Percentiles rank a stretch among this genome's conserved stretches.
phyloP scores from a whole-genome alignment of 2,888 invertebrate species.

The Zelleria hepariella region DNA sequence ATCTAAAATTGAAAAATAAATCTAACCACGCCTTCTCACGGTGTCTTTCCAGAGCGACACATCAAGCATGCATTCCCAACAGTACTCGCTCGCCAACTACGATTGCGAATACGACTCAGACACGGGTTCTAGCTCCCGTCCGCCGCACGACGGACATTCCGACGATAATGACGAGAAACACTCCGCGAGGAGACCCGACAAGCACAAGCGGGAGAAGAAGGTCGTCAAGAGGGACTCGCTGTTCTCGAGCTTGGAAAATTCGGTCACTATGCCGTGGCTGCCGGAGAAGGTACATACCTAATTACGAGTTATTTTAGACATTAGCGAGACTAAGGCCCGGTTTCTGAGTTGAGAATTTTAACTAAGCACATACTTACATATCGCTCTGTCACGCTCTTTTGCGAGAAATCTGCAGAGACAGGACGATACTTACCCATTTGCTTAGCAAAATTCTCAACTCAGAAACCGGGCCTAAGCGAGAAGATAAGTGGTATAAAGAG shows the following conservation, averaged over 20 bases:
- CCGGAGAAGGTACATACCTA: no score
- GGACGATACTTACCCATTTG: no score
- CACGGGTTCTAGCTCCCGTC: slow-evolving; percentile 34
- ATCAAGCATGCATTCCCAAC: slow-evolving; percentile 45
- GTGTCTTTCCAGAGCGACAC: slow-evolving; percentile 46
- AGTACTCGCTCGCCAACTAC: slow-evolving; percentile 30
- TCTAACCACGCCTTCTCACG: neutral
- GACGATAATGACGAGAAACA: neutral
- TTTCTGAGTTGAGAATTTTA: no score
- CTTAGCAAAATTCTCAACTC: no score
- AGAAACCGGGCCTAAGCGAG: slow-evolving; percentile 12
- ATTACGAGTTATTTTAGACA: no score
- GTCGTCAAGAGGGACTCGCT: slow-evolving; percentile 31
- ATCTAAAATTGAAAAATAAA: no score
- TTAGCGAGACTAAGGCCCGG: no score
- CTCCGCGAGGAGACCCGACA: slow-evolving; percentile 4
- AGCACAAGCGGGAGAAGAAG: slow-evolving; percentile 13
- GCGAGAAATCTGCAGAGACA: no score
- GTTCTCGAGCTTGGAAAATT: slow-evolving; percentile 45
- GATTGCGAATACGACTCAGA: slow-evolving; percentile 52
- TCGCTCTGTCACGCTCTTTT: no score
- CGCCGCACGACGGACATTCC: slow-evolving; percentile 7
- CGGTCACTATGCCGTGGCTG: slow-evolving; percentile 48
- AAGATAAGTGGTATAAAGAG: slow-evolving; percentile 21
- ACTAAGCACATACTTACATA: no score